These are phyloP conservation scores for Aradophagus sp. DNA, from an alignment of 1,140 invertebrate genomes.

Conservation along the genomic window DNA sequence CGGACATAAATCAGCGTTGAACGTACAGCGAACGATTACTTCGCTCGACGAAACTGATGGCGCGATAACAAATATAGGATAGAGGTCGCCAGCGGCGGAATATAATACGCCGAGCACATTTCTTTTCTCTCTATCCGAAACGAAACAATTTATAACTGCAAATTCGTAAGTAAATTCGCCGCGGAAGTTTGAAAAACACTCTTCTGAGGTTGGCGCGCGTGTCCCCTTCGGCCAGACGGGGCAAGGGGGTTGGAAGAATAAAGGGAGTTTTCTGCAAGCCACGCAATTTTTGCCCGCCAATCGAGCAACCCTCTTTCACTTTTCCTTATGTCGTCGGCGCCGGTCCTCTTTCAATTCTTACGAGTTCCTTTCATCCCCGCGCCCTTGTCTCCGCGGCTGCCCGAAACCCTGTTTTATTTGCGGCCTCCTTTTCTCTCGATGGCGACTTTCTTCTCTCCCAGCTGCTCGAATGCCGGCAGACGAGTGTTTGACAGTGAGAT, in stretches of 20 bases:
- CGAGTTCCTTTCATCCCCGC: constrained; percentile 40
- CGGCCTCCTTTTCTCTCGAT: constrained; percentile 51
- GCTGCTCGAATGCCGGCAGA: constrained; percentile 33
- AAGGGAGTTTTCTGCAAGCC: constrained; percentile 55
- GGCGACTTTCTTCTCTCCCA: constrained; percentile 39
- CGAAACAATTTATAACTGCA: constrained; percentile 46
- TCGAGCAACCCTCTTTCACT: constrained; percentile 56
- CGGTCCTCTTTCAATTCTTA: constrained; percentile 46
- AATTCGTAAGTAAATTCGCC: constrained; percentile 52
- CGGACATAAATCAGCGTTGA: constrained; percentile 8
- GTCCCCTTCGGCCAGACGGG: constrained; percentile 8
- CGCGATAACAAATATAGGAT: constrained; percentile 21
- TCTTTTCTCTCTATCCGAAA: constrained; percentile 13
- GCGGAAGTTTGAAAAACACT: constrained; percentile 53
- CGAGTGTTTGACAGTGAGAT: constrained; percentile 56
- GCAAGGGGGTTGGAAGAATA: constrained; percentile 9
- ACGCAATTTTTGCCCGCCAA: constrained; percentile 54
- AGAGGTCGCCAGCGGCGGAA: constrained; percentile 13
- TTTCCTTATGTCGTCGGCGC: constrained; percentile 38
- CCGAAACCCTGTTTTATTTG: constrained; percentile 56
- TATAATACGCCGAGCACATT: constrained; percentile 23
- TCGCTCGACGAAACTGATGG: constrained; percentile 19
- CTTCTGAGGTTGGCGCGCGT: constrained; percentile 8
- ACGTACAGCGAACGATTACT: constrained; percentile 16
- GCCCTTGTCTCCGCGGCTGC: constrained; percentile 36